Percentiles rank a stretch among this genome's conserved stretches.
These are phyloP conservation scores for Miltochrista miniata DNA, from an alignment of 2,888 invertebrate species.

Conservation along the genomic window DNA sequence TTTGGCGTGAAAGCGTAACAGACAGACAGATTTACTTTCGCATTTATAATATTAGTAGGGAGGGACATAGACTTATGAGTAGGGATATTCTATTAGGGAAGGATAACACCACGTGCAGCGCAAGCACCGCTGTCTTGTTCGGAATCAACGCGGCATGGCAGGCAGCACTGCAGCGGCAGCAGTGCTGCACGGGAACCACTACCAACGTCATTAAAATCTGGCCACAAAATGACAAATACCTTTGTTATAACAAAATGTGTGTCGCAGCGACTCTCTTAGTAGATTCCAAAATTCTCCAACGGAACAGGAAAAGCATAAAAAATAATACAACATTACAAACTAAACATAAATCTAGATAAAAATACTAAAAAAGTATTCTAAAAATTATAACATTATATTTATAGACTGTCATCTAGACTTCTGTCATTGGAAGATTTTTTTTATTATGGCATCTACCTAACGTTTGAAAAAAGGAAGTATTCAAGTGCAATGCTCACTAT, in stretches of 20 bases:
- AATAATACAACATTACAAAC: conserved; percentile 28
- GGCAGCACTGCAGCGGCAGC: no score
- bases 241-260: neutral
- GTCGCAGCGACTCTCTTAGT: neutral
- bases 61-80: no score
- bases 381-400: conserved; percentile 3
- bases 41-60: no score
- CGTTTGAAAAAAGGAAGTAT: neutral
- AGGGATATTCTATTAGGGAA: no score
- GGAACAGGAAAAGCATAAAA: conserved; percentile 8
- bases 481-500: no score
- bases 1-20: no score
- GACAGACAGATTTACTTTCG: no score
- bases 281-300: neutral
- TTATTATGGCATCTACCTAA: neutral
- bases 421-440: neutral
- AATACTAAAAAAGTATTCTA: conserved; percentile 7
- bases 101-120: no score
- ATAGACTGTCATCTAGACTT: neutral
- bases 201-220: no score
- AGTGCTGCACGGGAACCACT: no score
- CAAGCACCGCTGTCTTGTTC: no score
- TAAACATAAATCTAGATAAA: conserved; percentile 19
- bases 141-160: no score
- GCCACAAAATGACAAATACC: neutral